Evolutionary conservation across 2,113 vertebrate genomes (phyloP).

Genomic region (Colossoma macropomum): DNA sequence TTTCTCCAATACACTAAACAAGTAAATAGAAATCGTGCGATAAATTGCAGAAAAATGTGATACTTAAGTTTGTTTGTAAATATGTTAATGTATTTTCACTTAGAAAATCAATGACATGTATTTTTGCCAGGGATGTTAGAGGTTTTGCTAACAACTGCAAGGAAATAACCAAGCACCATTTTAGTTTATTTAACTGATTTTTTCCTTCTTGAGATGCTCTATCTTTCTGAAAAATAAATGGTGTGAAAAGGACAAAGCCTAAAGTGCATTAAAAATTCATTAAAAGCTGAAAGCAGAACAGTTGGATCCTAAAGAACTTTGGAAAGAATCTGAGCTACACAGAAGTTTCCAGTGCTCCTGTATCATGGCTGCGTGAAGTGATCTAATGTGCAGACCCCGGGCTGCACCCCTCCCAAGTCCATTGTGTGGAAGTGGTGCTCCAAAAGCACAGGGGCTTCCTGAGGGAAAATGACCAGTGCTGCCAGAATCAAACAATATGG

Average conservation of each 20-base stretch:
- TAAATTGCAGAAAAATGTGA: too few relatives aligned
- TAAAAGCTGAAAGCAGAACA: neutral
- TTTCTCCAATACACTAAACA: too few relatives aligned
- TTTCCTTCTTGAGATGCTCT: too few relatives aligned
- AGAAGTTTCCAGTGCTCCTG: slow-evolving; percentile 49
- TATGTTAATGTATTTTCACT: too few relatives aligned
- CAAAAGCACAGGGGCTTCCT: slow-evolving; percentile 74
- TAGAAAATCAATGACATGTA: too few relatives aligned
- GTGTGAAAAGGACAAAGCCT: too few relatives aligned
- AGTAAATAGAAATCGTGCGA: too few relatives aligned
- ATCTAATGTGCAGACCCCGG: slow-evolving; percentile 59
- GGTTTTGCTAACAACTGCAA: too few relatives aligned
- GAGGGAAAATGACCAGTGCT: slow-evolving; percentile 77
- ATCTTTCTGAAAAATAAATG: too few relatives aligned
- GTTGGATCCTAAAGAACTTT: neutral
- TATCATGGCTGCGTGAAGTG: slow-evolving; percentile 56
- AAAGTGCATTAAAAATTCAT: slow-evolving; percentile 7
- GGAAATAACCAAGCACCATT: neutral
- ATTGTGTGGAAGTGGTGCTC: slow-evolving; percentile 74
- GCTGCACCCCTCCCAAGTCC: slow-evolving; percentile 61
- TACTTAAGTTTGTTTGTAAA: too few relatives aligned
- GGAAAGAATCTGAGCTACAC: slow-evolving; percentile 52
- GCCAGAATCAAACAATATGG: slow-evolving; percentile 82
- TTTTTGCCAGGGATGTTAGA: too few relatives aligned
- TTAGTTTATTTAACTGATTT: too few relatives aligned